Evolutionary conservation across 2,797 vertebrate genomes (phyloP).

Genomic region (Prionace glauca): DNA sequence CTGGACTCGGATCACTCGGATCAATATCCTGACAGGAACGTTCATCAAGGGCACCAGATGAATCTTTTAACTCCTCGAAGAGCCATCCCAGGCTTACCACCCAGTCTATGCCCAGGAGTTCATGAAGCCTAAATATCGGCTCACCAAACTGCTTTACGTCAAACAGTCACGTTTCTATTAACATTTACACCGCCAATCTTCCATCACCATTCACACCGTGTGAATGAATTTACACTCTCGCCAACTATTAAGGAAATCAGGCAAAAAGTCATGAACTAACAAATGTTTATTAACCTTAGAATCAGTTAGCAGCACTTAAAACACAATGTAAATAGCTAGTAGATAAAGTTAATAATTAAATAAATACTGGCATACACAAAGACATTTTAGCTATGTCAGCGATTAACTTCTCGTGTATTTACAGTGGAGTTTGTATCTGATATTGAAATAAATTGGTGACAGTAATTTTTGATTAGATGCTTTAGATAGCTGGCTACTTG

Average conservation of each 20-base stretch:
- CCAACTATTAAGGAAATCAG: neutral
- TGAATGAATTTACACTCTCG: neutral
- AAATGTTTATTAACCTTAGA: neutral
- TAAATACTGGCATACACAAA: no score
- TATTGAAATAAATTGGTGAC: neutral
- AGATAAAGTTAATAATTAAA: neutral
- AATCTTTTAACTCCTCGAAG: neutral
- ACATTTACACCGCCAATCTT: neutral
- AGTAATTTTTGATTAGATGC: neutral
- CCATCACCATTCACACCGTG: neutral
- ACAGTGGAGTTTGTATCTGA: neutral
- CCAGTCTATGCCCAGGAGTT: neutral
- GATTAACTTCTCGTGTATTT: neutral
- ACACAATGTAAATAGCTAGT: neutral
- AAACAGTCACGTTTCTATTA: neutral
- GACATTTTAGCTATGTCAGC: neutral
- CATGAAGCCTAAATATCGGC: neutral
- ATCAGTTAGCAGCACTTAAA: neutral
- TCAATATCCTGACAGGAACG: neutral
- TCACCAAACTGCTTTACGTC: neutral
- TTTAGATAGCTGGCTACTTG: neutral
- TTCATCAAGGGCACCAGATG: neutral
- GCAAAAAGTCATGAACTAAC: neutral
- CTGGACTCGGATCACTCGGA: neutral
- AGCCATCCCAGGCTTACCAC: neutral